A percentile compares a stretch with the other conserved stretches of the same genome.
These are phyloP conservation scores for Acrobasis consociella DNA, from an alignment of 2,888 invertebrate genomes.

Conservation along the genomic window DNA sequence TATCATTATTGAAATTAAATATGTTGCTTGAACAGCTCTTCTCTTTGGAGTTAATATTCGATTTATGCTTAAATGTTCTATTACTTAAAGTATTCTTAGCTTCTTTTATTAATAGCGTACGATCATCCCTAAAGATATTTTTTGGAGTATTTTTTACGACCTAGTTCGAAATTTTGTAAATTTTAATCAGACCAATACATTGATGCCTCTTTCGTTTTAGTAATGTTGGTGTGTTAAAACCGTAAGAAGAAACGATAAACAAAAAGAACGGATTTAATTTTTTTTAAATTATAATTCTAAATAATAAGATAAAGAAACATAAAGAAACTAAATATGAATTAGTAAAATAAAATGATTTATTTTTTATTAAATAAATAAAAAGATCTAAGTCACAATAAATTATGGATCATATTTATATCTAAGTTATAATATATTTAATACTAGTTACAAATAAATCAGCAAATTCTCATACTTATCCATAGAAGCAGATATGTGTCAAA, in stretches of 20 bases:
- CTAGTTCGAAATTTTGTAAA: constrained; percentile 10
- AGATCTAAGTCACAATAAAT: constrained; percentile 40
- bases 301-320: constrained; percentile 47
- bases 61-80: constrained; percentile 19
- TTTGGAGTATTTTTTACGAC: constrained; percentile 7
- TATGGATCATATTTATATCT: constrained; percentile 43
- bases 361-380: constrained; percentile 52
- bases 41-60: too few species aligned
- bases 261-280: constrained; percentile 27
- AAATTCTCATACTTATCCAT: constrained; percentile 55
- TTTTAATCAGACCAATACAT: constrained; percentile 23
- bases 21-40: too few species aligned
- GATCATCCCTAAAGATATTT: constrained; percentile 4
- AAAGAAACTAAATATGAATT: constrained; percentile 34
- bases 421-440: constrained; percentile 43
- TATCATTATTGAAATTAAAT: too few species aligned
- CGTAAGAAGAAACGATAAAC: constrained; percentile 3
- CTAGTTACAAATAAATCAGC: constrained; percentile 43
- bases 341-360: constrained; percentile 55
- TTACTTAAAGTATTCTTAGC: constrained; percentile 53
- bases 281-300: constrained; percentile 33
- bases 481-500: constrained; percentile 74
- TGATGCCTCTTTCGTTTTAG: constrained; percentile 5
- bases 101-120: constrained; percentile 22
- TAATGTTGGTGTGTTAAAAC: constrained; percentile 17